Percentiles rank a stretch among this genome's conserved stretches.
Conservation (phyloP, 64 coral and sea anemone species). For the Pocillopora damicornis region DNA sequence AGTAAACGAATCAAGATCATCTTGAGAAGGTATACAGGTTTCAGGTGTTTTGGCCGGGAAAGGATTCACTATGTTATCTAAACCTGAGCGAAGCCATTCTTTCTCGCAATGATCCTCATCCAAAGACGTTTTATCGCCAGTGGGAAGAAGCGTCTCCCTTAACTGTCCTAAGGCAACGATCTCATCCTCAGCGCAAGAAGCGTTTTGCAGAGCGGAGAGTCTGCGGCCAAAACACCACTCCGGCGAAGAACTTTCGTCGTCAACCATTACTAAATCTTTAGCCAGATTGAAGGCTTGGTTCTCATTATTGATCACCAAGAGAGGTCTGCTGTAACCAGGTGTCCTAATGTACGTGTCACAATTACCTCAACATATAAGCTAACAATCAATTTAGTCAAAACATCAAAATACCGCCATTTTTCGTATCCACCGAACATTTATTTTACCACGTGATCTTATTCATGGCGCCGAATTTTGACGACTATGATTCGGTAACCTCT, state of each 20-base stretch:
- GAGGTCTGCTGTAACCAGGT: conserved; percentile 8
- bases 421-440: conserved; percentile 39
- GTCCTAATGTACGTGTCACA: not conserved
- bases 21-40: conserved; percentile 53
- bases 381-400: conserved; percentile 9
- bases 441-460: conserved; percentile 58
- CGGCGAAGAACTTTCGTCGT: conserved; percentile 8
- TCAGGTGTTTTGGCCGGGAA: conserved; percentile 77
- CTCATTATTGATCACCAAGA: not conserved
- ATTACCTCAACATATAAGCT: not conserved
- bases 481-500: not conserved
- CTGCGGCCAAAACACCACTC: conserved; percentile 19
- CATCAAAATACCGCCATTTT: conserved; percentile 37
- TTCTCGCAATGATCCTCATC: conserved; percentile 83
- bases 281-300: conserved; percentile 2
- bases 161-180: conserved; percentile 67
- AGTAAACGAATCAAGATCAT: conserved; percentile 75
- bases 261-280: not conserved
- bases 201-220: conserved; percentile 38
- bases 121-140: conserved; percentile 8
- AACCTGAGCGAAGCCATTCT: conserved; percentile 75
- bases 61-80: conserved; percentile 54
- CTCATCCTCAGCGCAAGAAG: conserved; percentile 72
- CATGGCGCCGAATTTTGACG: not conserved
- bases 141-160: conserved; percentile 52